These are phyloP conservation scores for Clarias macrocephalus DNA, from an alignment of 2,113 vertebrate species.

Conservation along the genomic window DNA sequence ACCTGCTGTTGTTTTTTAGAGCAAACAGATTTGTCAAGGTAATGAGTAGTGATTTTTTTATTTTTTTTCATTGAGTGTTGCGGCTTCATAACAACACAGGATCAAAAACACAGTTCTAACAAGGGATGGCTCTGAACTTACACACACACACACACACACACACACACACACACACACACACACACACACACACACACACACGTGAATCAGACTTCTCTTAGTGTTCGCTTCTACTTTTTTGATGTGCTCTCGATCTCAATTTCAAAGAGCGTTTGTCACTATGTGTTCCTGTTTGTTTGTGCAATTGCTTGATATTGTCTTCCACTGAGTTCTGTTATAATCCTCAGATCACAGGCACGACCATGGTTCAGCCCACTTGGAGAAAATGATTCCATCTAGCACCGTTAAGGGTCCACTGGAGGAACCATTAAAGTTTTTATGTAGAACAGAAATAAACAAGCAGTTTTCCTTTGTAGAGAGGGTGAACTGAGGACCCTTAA, in stretches of 20 bases:
- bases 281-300: background rate
- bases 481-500: background rate
- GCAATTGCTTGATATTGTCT: background rate
- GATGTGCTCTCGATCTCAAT: background rate
- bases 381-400: background rate
- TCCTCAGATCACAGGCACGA: background rate
- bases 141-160: background rate
- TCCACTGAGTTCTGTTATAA: background rate
- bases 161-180: slow-evolving; percentile 6
- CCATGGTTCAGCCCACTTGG: background rate
- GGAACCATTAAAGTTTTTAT: background rate
- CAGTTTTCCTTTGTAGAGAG: background rate
- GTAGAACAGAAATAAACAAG: background rate
- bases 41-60: slow-evolving; percentile 23
- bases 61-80: background rate
- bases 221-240: background rate
- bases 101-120: slow-evolving; percentile 19
- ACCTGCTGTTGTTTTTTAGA: background rate
- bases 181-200: background rate
- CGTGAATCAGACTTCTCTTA: background rate
- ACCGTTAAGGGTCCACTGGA: background rate
- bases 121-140: background rate
- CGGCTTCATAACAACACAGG: slow-evolving; percentile 13
- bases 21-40: slow-evolving; percentile 30
- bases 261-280: background rate